Evolutionary conservation across 2,113 vertebrate genomes (phyloP).

Genomic region (Rhombomys opimus): DNA sequence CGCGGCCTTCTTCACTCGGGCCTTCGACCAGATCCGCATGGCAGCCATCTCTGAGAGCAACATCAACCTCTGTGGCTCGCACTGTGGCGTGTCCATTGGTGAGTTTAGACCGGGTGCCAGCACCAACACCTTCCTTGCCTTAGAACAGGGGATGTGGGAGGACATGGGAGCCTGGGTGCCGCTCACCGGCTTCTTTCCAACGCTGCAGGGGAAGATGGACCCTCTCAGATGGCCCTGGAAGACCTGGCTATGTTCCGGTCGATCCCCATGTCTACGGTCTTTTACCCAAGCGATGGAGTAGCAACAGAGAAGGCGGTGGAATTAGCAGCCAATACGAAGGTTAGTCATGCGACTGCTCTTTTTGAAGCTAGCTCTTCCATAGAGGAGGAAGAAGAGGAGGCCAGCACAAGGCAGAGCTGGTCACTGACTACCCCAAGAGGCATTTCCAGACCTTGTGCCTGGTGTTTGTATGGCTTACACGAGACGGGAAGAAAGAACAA

Average conservation of each 20-base stretch:
- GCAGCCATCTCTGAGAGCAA: constrained; percentile 96
- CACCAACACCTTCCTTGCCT: fast-evolving
- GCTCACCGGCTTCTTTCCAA: not conserved
- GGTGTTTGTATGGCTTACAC: not conserved
- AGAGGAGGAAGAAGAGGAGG: not conserved
- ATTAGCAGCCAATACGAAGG: constrained; percentile 95
- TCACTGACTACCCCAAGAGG: not conserved
- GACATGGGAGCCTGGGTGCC: not conserved
- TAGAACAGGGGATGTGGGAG: not conserved
- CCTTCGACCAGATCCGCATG: constrained; percentile 96
- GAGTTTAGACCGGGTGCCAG: constrained; percentile 58
- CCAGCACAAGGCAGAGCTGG: not conserved
- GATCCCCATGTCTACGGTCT: constrained; percentile 93
- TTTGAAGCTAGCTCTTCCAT: not conserved
- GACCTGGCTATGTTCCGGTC: constrained; percentile 94
- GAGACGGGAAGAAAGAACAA: not conserved
- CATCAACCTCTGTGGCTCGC: constrained; percentile 95
- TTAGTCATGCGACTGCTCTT: constrained; percentile 68
- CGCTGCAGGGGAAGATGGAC: constrained; percentile 94
- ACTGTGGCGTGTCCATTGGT: constrained; percentile 97
- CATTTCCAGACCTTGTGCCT: not conserved
- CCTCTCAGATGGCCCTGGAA: constrained; percentile 96
- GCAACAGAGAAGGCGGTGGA: constrained; percentile 96
- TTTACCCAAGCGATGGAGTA: constrained; percentile 95
- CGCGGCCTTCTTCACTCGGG: constrained; percentile 94